Base-by-base conservation (phyloP, 2,888 invertebrate species). In the Yponomeuta plumbellus region DNA sequence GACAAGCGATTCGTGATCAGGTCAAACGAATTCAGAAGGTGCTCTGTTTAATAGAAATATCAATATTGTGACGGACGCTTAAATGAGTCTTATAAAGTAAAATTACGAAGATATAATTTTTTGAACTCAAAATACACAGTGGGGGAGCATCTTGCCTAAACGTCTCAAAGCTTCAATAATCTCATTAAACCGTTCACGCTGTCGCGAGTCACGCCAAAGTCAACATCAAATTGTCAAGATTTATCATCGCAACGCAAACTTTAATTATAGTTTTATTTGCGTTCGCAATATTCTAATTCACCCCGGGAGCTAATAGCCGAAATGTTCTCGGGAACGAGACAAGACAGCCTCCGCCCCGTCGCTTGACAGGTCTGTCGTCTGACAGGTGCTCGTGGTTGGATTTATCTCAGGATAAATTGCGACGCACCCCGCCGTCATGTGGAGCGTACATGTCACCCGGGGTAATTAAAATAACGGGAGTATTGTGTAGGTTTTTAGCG, bases 201-300 rank as follows among this genome's bases (percentile, higher is more conserved):
- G 17, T 52, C 17, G 17, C 13, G 44, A 13, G 13, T 52, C 44
- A 52, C 44, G 72, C 78, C 69, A 71, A 68, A 70, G 71, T 59
- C 22, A 59, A 59, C 59, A 22, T 59, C 84, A 83, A 82, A 78
- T 80, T 81, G 80, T 83, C 83, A 82, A 79, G 80, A 84, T 84
- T 78, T 76, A 82, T 40, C 34, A 56, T 61, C 64, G 56, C 34
- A 34, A 34, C 44, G 52, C 65, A 77, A 82, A 79, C 81, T 82
- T 82, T 84, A 84, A 85, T 86, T 86, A 83, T 81, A 77, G 81
- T 79, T 85, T 81, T 84, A 84, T 86, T 86, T 86, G 85, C 81
- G 83, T 84, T 82, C 74, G 78, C 79, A 84, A 85, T 85, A 85
- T 86, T 86, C 81, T 83, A 85, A 86, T 84, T 85, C 81, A 80